Conservation (phyloP, 2,113 vertebrate species). For the Silurus glanis region DNA sequence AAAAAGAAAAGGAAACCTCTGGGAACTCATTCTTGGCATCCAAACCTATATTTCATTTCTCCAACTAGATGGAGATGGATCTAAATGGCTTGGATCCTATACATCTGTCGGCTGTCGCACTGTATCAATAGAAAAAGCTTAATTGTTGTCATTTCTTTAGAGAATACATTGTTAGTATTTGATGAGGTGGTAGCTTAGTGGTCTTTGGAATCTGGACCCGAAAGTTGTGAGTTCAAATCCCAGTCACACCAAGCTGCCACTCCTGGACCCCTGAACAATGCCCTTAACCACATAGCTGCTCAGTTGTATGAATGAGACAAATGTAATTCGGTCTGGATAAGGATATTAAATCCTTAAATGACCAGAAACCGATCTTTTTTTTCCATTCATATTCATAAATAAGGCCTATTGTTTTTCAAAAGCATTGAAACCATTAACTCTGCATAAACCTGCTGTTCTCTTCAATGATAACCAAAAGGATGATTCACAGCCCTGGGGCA, state of each 20-base stretch:
- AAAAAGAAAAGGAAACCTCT: conserved; percentile 11
- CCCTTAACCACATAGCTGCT: too few relatives aligned
- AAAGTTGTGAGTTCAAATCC: too few relatives aligned
- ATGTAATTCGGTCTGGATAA: too few relatives aligned
- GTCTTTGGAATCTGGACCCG: too few relatives aligned
- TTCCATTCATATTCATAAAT: background rate
- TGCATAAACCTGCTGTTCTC: background rate
- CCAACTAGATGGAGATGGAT: background rate
- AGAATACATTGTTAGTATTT: background rate
- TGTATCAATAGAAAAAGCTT: background rate
- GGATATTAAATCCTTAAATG: too few relatives aligned
- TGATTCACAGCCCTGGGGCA: background rate
- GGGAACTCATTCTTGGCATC: conserved; percentile 37
- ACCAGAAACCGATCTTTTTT: too few relatives aligned
- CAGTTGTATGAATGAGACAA: too few relatives aligned
- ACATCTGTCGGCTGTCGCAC: conserved; percentile 1
- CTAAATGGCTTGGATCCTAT: background rate
- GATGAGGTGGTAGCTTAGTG: too few relatives aligned
- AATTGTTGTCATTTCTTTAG: background rate
- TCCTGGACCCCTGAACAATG: too few relatives aligned
- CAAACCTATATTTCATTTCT: conserved; percentile 17
- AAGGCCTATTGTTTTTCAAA: background rate
- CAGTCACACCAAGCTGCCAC: too few relatives aligned
- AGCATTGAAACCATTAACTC: background rate
- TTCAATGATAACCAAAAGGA: background rate